Base-by-base conservation (phyloP, 2,113 vertebrate species). In the Callorhinus ursinus region DNA sequence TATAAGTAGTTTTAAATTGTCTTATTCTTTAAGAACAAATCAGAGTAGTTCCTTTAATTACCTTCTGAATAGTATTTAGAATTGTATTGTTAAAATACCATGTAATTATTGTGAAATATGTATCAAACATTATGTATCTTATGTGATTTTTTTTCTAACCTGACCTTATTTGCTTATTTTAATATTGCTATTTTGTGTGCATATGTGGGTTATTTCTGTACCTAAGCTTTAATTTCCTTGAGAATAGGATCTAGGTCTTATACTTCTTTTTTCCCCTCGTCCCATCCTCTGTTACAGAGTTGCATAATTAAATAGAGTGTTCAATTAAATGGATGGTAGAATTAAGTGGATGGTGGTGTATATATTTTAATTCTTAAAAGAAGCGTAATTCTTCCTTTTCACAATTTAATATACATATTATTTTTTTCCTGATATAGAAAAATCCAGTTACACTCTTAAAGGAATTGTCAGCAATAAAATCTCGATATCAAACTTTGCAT, bases 371-470 rank as follows among this genome's bases (percentile, higher is more conserved):
- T 92, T 1, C 31, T 72, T 53, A 7, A 42, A 36, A 36, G 33
- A 55, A 88, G 6, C 74, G 81, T 88, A 69, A 0, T n/a, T 36
- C 97, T 95, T 90, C 26, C 21, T 82, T 74, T 69, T 13, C 69
- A 63, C 49, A 4, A 63, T 93, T 96, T 96, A 95, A 97, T 51
- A 42, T 49, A 28, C 8, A 67, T 90, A 59, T 87, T 85, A 71
- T 46, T 67, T 96, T 98, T 95, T 26, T 90, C 63, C 67, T 82
- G 69, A 49, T 95, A 0, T 97, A 99, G 99, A 99, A 99, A 85
- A 99, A 99, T 91, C 99, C 99, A 2, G 93, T 98, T 28, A 97
- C 98, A 96, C 97, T 99, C 72, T 89, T 99, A 98, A 99, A 99
- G 88, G 99, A 99, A 82, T 97, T 99, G 16, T 98, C 98, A 0